Percentiles rank a stretch among this genome's conserved stretches.
Evolutionary conservation across 2,113 vertebrate genomes (phyloP).

Genomic region (Heptranchias perlo): DNA sequence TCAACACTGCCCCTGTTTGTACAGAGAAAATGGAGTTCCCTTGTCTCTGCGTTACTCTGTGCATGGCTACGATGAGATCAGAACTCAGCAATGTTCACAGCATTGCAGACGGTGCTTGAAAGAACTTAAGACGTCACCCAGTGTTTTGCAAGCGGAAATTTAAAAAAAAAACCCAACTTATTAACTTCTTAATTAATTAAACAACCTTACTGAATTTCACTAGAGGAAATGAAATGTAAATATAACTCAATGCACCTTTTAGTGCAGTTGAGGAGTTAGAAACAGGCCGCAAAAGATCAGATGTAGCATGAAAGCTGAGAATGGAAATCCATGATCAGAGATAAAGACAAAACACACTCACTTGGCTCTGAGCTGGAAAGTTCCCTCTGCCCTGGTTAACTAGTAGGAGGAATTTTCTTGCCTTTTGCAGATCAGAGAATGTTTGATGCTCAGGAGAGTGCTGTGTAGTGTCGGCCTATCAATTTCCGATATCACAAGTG

Average conservation of each 20-base stretch:
- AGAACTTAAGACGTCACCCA: not conserved
- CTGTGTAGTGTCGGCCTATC: not conserved
- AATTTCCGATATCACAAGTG: not conserved
- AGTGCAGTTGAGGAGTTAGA: not conserved
- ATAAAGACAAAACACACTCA: not conserved
- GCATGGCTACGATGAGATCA: not conserved
- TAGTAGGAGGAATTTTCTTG: not conserved
- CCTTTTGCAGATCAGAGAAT: not conserved
- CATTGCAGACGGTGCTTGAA: too few species aligned
- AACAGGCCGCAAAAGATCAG: not conserved
- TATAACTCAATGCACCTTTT: not conserved
- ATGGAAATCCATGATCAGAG: not conserved
- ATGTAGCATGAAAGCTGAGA: not conserved
- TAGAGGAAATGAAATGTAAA: constrained; percentile 7
- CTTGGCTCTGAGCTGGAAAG: not conserved
- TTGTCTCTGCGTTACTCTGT: not conserved
- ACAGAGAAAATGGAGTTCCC: not conserved
- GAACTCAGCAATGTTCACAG: not conserved
- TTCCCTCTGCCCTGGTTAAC: not conserved
- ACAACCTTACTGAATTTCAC: not conserved
- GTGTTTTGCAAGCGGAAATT: not conserved
- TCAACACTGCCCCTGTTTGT: not conserved
- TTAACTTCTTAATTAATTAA: not conserved
- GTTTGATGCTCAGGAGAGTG: not conserved
- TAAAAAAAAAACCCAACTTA: not conserved